Evolutionary conservation across 2,797 vertebrate genomes (phyloP).

Genomic region (Nasua narica): DNA sequence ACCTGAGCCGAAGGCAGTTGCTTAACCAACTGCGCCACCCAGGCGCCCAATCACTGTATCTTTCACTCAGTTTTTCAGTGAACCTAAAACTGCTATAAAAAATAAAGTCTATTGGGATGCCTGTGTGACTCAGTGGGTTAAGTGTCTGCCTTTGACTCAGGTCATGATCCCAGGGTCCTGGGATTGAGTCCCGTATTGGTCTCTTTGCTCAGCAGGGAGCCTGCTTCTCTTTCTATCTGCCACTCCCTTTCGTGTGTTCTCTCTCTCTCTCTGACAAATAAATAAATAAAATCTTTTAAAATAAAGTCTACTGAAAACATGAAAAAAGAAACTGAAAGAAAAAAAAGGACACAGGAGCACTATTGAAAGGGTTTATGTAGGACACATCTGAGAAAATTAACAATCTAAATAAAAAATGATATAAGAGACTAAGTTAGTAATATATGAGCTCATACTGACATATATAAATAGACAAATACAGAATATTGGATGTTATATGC

Average conservation of each 20-base stretch:
- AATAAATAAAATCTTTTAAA: neutral
- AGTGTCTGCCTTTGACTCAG: no score
- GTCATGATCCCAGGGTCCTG: no score
- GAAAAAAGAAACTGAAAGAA: neutral
- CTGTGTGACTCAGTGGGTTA: no score
- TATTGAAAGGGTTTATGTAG: neutral
- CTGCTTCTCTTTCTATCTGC: no score
- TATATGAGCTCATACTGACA: neutral
- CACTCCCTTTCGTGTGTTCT: no score
- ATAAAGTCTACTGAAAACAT: neutral
- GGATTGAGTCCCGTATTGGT: no score
- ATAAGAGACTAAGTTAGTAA: neutral
- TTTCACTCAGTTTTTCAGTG: neutral
- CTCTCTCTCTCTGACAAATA: no score
- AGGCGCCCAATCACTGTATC: no score
- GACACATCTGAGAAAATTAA: neutral
- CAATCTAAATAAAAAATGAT: neutral
- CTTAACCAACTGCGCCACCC: no score
- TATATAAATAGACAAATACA: neutral
- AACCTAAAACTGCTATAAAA: neutral
- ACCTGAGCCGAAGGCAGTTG: no score
- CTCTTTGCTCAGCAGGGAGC: no score
- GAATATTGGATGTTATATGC: no score
- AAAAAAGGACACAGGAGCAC: neutral
- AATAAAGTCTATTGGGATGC: neutral